Evolutionary conservation across 2,113 vertebrate genomes (phyloP).

Genomic region (Hydrolagus affinis): DNA sequence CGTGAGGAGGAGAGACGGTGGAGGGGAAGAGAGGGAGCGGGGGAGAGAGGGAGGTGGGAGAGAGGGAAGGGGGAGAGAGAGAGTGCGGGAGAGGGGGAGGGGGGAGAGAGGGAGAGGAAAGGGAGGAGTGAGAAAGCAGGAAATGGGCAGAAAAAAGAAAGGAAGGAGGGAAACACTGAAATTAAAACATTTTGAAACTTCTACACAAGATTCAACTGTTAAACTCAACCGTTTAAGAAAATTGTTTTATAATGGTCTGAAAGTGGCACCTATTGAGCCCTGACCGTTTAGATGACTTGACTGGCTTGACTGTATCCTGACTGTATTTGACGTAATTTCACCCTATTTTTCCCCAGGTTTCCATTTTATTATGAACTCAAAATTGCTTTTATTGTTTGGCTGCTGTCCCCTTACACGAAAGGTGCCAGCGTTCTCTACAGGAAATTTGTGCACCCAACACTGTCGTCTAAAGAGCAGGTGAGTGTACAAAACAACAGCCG

Average conservation of each 20-base stretch:
- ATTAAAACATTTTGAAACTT: no score
- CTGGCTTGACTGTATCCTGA: not conserved
- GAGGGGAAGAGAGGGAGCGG: not conserved
- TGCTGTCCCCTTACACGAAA: conserved; percentile 94
- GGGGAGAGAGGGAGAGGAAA: not conserved
- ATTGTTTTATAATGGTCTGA: no score
- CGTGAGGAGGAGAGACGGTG: not conserved
- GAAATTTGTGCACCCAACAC: conserved; percentile 94
- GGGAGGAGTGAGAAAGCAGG: not conserved
- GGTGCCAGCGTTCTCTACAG: conserved; percentile 94
- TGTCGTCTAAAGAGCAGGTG: conserved; percentile 99
- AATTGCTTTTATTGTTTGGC: conserved; percentile 97
- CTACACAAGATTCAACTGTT: no score
- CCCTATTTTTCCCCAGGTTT: conserved; percentile 64
- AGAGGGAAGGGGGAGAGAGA: not conserved
- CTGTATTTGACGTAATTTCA: conserved; percentile 20
- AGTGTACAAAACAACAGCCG: conserved; percentile 26
- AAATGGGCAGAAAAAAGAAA: not conserved
- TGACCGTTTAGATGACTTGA: not conserved
- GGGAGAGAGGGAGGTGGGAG: not conserved
- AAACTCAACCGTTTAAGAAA: no score
- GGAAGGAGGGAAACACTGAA: not conserved
- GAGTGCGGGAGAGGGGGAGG: not conserved
- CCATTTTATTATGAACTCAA: conserved; percentile 99
- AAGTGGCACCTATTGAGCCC: no score